phyloP scores from a whole-genome alignment of 1,140 invertebrate species.

The Halotydeus destructor region DNA sequence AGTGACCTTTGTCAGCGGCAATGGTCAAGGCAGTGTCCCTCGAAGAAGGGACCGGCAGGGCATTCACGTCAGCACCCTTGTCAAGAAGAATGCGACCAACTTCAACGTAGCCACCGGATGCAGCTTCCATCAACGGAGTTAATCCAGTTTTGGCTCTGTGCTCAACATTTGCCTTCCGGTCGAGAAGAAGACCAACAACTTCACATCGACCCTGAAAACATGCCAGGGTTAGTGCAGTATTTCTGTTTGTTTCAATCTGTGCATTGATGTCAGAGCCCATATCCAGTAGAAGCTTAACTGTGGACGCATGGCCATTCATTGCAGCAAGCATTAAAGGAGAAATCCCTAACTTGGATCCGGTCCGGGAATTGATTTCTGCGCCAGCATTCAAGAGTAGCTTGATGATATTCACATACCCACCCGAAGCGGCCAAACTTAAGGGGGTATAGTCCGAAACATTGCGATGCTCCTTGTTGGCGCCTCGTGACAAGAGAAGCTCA shows the following conservation, averaged over 20 bases:
- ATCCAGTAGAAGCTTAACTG: conserved; percentile 62
- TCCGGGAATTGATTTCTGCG: conserved; percentile 94
- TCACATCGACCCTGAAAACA: conserved; percentile 98
- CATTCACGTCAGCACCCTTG: conserved; percentile 95
- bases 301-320: conserved; percentile 91
- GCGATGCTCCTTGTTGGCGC: conserved; percentile 93
- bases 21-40: conserved; percentile 95
- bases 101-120: conserved; percentile 94
- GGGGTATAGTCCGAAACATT: conserved; percentile 99
- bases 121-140: conserved; percentile 97
- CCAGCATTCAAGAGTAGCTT: conserved; percentile 63
- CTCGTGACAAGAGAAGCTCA: conserved; percentile 61
- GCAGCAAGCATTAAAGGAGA: conserved; percentile 97
- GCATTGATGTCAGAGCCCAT: conserved; percentile 99
- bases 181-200: conserved; percentile 82
- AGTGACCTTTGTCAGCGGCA: conserved; percentile 95
- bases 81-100: conserved; percentile 85
- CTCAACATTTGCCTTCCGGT: conserved; percentile 94
- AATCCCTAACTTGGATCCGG: conserved; percentile 88
- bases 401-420: conserved; percentile 97
- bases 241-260: conserved; percentile 97
- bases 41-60: conserved; percentile 88
- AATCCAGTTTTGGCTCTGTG: conserved; percentile 96
- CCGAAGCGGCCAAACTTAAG: conserved; percentile 84
- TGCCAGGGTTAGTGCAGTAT: conserved; percentile 92